Conservation (phyloP, 1,140 invertebrate species). For the Sitophilus oryzae region DNA sequence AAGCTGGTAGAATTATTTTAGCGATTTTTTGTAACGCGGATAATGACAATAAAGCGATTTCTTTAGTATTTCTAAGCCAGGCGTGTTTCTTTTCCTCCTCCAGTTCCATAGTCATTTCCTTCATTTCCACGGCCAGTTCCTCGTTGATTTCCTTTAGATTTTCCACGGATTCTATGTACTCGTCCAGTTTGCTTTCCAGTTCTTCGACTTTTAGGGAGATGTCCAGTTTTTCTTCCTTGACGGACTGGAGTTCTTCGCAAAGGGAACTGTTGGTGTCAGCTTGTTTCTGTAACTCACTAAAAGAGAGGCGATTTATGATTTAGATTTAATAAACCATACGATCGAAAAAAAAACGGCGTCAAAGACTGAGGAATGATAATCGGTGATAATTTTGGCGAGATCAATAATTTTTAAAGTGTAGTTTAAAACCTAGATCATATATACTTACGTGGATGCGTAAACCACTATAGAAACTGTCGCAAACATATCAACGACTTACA, state of each 20-base stretch:
- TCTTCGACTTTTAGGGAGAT: constrained; percentile 35
- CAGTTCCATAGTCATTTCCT: constrained; percentile 38
- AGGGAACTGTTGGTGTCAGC: constrained; percentile 18
- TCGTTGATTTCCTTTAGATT: constrained; percentile 39
- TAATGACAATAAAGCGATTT: constrained; percentile 29
- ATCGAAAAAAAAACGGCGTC: too few species aligned
- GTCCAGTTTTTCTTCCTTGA: constrained; percentile 25
- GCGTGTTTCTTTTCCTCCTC: constrained; percentile 33
- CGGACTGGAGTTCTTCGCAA: constrained; percentile 15
- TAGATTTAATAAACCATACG: too few species aligned
- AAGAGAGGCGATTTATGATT: too few species aligned
- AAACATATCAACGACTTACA: too few species aligned
- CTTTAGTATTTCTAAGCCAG: constrained; percentile 32
- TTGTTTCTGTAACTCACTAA: constrained; percentile 26
- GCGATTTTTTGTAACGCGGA: constrained; percentile 28
- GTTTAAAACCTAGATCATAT: too few species aligned
- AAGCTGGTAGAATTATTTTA: constrained; percentile 29
- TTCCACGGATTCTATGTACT: constrained; percentile 33
- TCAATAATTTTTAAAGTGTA: too few species aligned
- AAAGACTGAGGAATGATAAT: too few species aligned
- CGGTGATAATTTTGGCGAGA: too few species aligned
- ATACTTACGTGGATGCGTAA: too few species aligned
- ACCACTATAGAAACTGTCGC: too few species aligned
- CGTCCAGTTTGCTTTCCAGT: constrained; percentile 35
- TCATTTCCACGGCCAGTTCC: constrained; percentile 34